Percentiles rank a stretch among this genome's conserved stretches.
Evolutionary conservation across 2,888 invertebrate species (phyloP).

Genomic region (Eupeodes luniger): DNA sequence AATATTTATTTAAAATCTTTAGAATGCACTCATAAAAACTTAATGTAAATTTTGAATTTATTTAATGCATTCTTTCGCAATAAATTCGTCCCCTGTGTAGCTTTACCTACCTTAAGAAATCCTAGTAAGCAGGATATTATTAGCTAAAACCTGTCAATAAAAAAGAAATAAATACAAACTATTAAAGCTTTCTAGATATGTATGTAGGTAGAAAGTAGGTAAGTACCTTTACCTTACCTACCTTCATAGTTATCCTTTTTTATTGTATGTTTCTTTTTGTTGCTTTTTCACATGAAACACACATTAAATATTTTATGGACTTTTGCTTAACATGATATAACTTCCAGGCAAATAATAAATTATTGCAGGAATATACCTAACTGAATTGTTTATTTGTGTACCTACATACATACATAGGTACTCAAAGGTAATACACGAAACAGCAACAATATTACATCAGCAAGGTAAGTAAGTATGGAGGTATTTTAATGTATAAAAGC

Average conservation of each 20-base stretch:
- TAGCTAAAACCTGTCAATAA: not conserved
- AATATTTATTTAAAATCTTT: too few species aligned
- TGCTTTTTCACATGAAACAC: constrained; percentile 4
- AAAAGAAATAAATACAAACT: not conserved
- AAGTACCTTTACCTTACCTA: too few species aligned
- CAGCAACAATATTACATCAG: constrained; percentile 38
- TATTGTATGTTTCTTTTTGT: not conserved
- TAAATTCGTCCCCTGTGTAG: not conserved
- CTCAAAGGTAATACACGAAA: constrained; percentile 19
- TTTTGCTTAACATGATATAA: constrained; percentile 37
- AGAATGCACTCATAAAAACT: too few species aligned
- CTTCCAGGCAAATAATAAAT: constrained; percentile 18
- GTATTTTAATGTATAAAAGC: constrained; percentile 51
- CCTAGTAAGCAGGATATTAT: not conserved
- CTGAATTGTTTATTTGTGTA: not conserved
- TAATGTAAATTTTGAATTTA: not conserved
- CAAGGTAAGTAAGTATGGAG: constrained; percentile 13
- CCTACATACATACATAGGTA: not conserved
- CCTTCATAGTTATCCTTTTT: not conserved
- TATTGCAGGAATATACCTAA: constrained; percentile 32
- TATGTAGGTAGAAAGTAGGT: not conserved
- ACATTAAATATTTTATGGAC: constrained; percentile 51
- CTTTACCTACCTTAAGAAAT: not conserved
- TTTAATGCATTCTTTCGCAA: not conserved
- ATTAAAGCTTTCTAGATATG: not conserved